Evolutionary conservation across 2,113 vertebrate genomes (phyloP).

Genomic region (Ciconia stormi): DNA sequence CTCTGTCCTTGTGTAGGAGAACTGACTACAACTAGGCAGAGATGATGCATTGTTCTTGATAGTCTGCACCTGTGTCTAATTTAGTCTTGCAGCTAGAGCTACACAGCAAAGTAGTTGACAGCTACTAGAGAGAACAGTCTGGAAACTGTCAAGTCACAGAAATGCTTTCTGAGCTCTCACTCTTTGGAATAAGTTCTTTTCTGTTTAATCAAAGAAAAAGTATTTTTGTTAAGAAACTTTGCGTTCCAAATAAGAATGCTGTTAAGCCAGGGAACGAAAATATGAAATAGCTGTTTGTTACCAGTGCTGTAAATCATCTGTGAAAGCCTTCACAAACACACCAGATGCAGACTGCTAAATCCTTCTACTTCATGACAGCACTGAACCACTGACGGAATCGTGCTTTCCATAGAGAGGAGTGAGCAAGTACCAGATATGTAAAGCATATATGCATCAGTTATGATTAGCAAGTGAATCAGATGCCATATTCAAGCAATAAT

Average conservation of each 20-base stretch:
- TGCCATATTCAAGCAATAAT: not conserved
- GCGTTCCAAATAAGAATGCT: not conserved
- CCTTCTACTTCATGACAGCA: conserved; percentile 20
- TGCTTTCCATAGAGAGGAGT: not conserved
- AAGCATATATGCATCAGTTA: not conserved
- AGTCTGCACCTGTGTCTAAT: conserved; percentile 47
- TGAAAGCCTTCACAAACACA: conserved; percentile 16
- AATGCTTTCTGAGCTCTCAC: not conserved
- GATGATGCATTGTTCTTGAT: conserved; percentile 11
- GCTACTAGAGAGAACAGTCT: conserved; percentile 35
- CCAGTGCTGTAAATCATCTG: conserved; percentile 27
- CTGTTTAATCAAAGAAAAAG: conserved; percentile 34
- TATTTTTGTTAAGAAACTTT: conserved; percentile 44
- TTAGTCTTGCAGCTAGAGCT: conserved; percentile 31
- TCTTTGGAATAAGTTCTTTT: conserved; percentile 1
- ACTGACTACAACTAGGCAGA: not conserved
- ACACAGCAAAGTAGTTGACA: conserved; percentile 20
- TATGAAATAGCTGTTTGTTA: conserved; percentile 38
- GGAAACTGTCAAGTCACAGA: conserved; percentile 31
- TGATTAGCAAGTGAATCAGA: not conserved
- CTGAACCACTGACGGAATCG: not conserved
- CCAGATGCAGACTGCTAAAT: conserved; percentile 47
- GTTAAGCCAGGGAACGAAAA: conserved; percentile 30
- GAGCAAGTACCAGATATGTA: not conserved
- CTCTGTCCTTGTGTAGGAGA: not conserved